Conservation (phyloP, 2,888 invertebrate species). For the Andrena fulva region DNA sequence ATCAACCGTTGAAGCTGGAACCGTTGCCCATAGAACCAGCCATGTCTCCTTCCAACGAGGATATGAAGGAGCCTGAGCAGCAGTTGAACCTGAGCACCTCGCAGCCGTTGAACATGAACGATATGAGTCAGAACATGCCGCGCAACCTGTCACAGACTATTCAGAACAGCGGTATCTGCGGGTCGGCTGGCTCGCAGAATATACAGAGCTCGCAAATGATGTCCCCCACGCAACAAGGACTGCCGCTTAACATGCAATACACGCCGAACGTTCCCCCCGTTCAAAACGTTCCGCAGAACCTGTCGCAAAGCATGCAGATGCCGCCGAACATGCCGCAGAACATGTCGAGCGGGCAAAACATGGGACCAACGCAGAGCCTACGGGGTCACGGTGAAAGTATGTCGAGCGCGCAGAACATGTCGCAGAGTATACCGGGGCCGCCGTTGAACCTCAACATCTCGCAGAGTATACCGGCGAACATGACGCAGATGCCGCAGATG, state of each 20-base stretch:
- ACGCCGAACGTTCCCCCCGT: slow-evolving; percentile 75
- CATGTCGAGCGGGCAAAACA: slow-evolving; percentile 67
- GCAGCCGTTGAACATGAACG: slow-evolving; percentile 67
- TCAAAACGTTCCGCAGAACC: slow-evolving; percentile 82
- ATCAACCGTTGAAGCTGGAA: slow-evolving; percentile 80
- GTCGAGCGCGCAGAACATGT: slow-evolving; percentile 67
- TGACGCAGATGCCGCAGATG: slow-evolving; percentile 79
- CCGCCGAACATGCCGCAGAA: slow-evolving; percentile 72
- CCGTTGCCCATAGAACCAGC: slow-evolving; percentile 77
- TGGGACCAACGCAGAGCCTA: slow-evolving; percentile 68
- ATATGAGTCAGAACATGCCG: slow-evolving; percentile 77
- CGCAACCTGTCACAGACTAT: slow-evolving; percentile 81
- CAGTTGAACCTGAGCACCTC: slow-evolving; percentile 67
- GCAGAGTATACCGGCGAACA: slow-evolving; percentile 79
- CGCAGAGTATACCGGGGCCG: slow-evolving; percentile 74
- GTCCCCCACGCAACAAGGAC: slow-evolving; percentile 76
- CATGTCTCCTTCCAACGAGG: slow-evolving; percentile 76
- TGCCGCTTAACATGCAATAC: slow-evolving; percentile 82
- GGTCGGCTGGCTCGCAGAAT: slow-evolving; percentile 60
- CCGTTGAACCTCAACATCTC: slow-evolving; percentile 82
- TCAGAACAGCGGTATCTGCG: slow-evolving; percentile 69
- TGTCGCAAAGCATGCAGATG: slow-evolving; percentile 79
- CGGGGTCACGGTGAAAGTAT: slow-evolving; percentile 67
- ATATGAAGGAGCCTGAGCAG: slow-evolving; percentile 77
- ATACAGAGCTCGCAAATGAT: slow-evolving; percentile 72